A percentile compares a stretch with the other conserved stretches of the same genome.
Conservation (phyloP, 2,113 vertebrate species). For the Vireo altiloquus region DNA sequence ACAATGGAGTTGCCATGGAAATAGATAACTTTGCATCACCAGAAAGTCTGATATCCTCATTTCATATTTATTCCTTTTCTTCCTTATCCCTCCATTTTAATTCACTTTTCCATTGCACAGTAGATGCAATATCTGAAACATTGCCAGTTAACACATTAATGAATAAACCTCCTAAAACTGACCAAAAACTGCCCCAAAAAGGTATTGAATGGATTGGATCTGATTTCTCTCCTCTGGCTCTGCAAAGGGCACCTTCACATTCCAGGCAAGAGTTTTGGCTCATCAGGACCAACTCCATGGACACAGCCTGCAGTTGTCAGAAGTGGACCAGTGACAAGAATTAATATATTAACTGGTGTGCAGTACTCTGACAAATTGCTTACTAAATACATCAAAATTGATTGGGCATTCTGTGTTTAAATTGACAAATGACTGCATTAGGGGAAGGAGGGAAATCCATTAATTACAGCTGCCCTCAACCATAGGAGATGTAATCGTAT, state of each 20-base stretch:
- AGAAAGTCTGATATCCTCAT: background rate
- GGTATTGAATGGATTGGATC: background rate
- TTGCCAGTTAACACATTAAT: background rate
- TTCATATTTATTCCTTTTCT: background rate
- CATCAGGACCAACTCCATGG: slow-evolving; percentile 35
- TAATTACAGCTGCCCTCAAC: slow-evolving; percentile 80
- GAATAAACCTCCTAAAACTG: background rate
- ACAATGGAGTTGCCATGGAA: background rate
- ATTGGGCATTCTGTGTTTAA: slow-evolving; percentile 78
- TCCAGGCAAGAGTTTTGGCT: slow-evolving; percentile 26
- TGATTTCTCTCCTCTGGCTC: background rate
- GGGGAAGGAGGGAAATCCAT: slow-evolving; percentile 79
- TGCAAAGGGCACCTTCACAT: background rate
- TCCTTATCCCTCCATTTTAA: background rate
- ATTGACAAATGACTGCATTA: slow-evolving; percentile 85
- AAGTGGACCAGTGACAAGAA: slow-evolving; percentile 69
- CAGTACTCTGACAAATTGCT: slow-evolving; percentile 80
- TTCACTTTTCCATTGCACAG: background rate
- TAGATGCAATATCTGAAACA: background rate
- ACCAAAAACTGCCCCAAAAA: background rate
- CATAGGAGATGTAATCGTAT: slow-evolving; percentile 80
- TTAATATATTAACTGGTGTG: slow-evolving; percentile 81
- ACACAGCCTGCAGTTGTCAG: slow-evolving; percentile 59
- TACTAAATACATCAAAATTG: slow-evolving; percentile 85
- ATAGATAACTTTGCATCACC: background rate